Percentiles rank a stretch among this genome's conserved stretches.
phyloP scores from a whole-genome alignment of 2,888 invertebrate genomes.

The Thymelicus lineola region DNA sequence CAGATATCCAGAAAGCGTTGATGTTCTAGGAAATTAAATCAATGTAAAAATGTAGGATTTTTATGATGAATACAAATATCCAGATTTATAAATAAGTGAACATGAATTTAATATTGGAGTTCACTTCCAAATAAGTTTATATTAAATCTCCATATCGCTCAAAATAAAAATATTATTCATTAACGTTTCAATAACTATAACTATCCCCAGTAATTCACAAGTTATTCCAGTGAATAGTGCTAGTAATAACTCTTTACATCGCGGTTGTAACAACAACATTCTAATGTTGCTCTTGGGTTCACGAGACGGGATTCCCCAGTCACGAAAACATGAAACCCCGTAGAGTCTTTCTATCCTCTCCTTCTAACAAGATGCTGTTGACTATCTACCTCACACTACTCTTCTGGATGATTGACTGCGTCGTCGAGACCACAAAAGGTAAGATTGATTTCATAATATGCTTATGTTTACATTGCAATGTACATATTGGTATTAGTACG shows the following conservation, averaged over 20 bases:
- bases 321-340: constrained; percentile 68
- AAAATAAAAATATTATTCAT: no score
- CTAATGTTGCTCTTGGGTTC: constrained; percentile 72
- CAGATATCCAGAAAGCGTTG: constrained; percentile 18
- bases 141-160: not conserved
- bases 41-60: constrained; percentile 17
- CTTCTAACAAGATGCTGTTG: constrained; percentile 73
- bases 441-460: constrained; percentile 43
- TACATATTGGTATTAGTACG: no score
- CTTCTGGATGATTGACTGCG: constrained; percentile 77
- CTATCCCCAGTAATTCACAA: no score
- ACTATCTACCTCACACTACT: constrained; percentile 70
- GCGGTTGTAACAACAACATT: constrained; percentile 43
- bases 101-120: not conserved
- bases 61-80: not conserved
- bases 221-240: not conserved
- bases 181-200: not conserved
- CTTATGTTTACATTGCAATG: no score
- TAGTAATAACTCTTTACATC: not conserved
- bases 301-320: constrained; percentile 69
- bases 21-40: constrained; percentile 10
- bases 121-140: constrained; percentile 5
- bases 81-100: not conserved
- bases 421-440: constrained; percentile 80
- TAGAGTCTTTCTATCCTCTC: constrained; percentile 64